These are phyloP conservation scores for Scolopax rusticola DNA, from an alignment of 2,797 vertebrate species.

Conservation along the genomic window DNA sequence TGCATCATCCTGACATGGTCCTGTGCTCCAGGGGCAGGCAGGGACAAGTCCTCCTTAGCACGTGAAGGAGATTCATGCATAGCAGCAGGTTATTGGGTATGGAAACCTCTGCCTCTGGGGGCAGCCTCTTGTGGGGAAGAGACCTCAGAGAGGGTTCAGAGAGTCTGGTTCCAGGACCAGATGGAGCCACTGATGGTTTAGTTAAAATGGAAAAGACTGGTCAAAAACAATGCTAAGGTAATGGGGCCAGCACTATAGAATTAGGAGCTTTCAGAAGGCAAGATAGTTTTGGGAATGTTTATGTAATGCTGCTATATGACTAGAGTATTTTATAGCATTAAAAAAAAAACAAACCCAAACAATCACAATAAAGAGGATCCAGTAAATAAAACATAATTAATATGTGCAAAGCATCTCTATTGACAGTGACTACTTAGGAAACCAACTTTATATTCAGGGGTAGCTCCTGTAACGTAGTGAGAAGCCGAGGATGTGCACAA, in stretches of 20 bases:
- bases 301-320: neutral
- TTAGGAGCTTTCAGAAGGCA: neutral
- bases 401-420: neutral
- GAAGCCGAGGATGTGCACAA: neutral
- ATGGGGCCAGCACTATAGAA: neutral
- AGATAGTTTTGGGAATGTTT: neutral
- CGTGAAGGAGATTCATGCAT: neutral
- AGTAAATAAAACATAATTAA: constrained; percentile 9
- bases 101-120: neutral
- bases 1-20: rapidly evolving
- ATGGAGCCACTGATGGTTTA: neutral
- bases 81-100: neutral
- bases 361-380: neutral
- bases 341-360: neutral
- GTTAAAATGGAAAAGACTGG: neutral
- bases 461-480: neutral
- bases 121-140: neutral
- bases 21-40: neutral
- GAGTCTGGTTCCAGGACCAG: neutral
- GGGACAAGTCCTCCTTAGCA: neutral
- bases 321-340: neutral
- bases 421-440: neutral
- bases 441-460: neutral
- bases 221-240: neutral
- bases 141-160: neutral